Evolutionary conservation across 2,888 invertebrate genomes (phyloP), one percentile per base, ranked within the genome.

Genomic region (Andrena flavipes): DNA sequence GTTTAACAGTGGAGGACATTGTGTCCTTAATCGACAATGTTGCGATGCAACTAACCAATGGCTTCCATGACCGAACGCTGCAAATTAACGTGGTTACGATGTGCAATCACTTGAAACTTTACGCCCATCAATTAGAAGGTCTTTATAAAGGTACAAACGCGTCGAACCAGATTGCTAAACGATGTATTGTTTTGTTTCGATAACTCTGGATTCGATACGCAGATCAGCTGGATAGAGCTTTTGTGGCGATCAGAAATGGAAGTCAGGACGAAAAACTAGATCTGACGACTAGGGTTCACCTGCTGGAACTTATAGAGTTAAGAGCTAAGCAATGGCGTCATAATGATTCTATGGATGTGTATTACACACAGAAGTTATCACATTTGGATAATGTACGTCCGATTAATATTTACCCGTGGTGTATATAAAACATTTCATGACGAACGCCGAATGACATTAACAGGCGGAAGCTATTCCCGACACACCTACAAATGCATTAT

Each of bases 261-360:
- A 97, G 97, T 91, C 97, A 97, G 94, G 97, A 98, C 94, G 97
- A 97, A 94, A 96, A 97, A 94, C 95, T 98, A 91, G 98, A 98
- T 93, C 96, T 97, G 93, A 96, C 97, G 94, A 97, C 97, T 91
- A 96, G 98, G 94, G 96, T 98, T 92, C 97, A 97, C 94, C 95
- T 99, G 91, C 96, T 99, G 93, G 98, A 99, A 95, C 95, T 99
- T 85, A 98, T 99, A 91, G 99, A 99, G 95, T 95, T 99, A 92
- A 96, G 99, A 93, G 98, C 98, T 84, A 97, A 97, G 94, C 96
- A 97, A 92, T 99, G 99, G 99, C 96, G 97, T 93, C 96, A 97
- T 84, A 96, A 96, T 88, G 97, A 97, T 94, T 96, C 97, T 90
- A 96, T 97, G 95, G 97, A 96, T 94, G 96, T 96, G 91, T 98